phyloP scores from a whole-genome alignment of 1,140 invertebrate species.

The Diabrotica virgifera region DNA sequence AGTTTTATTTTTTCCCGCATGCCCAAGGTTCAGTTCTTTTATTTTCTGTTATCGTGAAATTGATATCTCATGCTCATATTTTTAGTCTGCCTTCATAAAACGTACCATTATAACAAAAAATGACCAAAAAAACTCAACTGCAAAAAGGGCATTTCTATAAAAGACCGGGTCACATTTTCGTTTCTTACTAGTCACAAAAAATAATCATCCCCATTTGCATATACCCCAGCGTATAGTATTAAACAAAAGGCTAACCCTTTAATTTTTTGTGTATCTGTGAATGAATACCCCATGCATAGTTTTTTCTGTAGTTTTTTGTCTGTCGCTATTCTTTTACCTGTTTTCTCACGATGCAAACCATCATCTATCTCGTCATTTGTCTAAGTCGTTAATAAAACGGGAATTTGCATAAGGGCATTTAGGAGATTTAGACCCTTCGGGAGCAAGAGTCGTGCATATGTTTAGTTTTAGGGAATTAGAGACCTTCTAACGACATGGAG shows the following conservation, averaged over 20 bases:
- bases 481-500: neutral
- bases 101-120: conserved; percentile 1
- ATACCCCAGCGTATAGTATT: conserved; percentile 20
- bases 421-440: neutral
- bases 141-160: conserved; percentile 28
- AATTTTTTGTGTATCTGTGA: conserved; percentile 28
- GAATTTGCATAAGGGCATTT: conserved; percentile 9
- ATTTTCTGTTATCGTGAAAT: neutral
- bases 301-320: conserved; percentile 29
- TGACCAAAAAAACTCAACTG: conserved; percentile 11
- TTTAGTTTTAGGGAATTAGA: conserved; percentile 1
- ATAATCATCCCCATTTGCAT: conserved; percentile 24
- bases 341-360: conserved; percentile 33
- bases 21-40: neutral
- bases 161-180: conserved; percentile 5
- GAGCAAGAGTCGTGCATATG: conserved; percentile 6
- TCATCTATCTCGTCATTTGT: conserved; percentile 30
- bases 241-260: conserved; percentile 32
- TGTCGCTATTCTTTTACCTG: conserved; percentile 31
- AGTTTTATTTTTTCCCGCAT: too few relatives aligned
- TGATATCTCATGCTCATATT: conserved; percentile 11
- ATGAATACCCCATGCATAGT: conserved; percentile 17
- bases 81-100: neutral
- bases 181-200: conserved; percentile 17
- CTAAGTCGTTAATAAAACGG: conserved; percentile 12